Conservation (phyloP, 30 jellyfish, hydroid and myxozoan genomes). For the Turritopsis rubra region DNA sequence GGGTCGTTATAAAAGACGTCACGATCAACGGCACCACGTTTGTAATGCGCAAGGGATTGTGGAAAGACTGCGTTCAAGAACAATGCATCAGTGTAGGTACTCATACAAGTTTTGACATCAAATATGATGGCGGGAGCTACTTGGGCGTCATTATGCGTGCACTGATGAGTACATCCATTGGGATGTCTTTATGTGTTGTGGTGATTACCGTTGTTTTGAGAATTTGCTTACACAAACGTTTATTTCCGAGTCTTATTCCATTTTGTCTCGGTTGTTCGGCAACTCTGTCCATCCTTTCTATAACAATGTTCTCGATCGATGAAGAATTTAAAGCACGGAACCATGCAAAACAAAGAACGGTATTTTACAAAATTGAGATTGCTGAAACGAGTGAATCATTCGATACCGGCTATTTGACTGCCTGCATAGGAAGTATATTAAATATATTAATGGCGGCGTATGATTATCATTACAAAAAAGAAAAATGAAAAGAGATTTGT, state of each 20-base stretch:
- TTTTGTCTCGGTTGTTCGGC: neutral
- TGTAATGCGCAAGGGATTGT: neutral
- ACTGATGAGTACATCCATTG: neutral
- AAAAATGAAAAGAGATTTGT: neutral
- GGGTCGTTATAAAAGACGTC: neutral
- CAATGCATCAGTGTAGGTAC: neutral
- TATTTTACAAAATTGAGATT: neutral
- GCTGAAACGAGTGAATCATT: neutral
- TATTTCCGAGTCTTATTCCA: neutral
- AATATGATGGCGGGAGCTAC: neutral
- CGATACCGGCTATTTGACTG: neutral
- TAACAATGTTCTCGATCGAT: neutral
- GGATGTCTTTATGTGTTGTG: neutral
- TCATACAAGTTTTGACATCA: neutral
- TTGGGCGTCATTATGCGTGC: neutral
- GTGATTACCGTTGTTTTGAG: neutral
- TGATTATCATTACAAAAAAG: neutral
- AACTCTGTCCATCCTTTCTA: neutral
- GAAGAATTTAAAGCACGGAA: neutral
- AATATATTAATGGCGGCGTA: neutral
- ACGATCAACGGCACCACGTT: neutral
- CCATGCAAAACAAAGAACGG: neutral
- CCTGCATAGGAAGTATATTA: neutral
- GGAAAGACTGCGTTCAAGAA: neutral
- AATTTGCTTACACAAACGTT: neutral